Base-by-base conservation (phyloP, 1,140 invertebrate species). In the Neodiprion lecontei region DNA sequence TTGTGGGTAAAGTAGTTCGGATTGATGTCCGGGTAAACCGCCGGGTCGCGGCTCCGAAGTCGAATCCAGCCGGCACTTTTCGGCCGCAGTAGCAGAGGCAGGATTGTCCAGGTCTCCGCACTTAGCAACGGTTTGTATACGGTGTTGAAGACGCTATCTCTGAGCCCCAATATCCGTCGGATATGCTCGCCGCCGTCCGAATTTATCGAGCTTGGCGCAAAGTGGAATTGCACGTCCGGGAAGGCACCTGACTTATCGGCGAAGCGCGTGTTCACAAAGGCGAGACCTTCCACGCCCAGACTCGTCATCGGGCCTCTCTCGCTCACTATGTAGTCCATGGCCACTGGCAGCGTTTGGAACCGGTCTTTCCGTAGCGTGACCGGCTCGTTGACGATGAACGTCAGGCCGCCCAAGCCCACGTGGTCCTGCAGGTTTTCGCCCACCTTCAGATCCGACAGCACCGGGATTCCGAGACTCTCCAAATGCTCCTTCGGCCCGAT, bases 1-100 rank as follows among this genome's bases (percentile, higher is more conserved):
- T 92, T 92, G 77, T 96, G 92, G 0, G 94, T 92, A 81, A 98
- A 95, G 80, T 98, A 98, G 80, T 97, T 97, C 0, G 97, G 96
- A 84, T 96, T 94, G n/a, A 99, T 95, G 5, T 94, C 91, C 0
- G 97, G 97, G 79, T 94, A 91, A 1, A 94, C 90, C 10, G 92
- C 90, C 0, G 97, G 97, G 87, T 99, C 94, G 47, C 87, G 90
- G 49, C 92, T 95, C 74, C 91, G 92, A 1, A 98, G 82, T n/a
- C 92, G 90, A 7, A 98, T 89, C 91, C 92, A 93, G 0, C 97
- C 97, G 0, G 91, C 91, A 82, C 96, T 97, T 81, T 92, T 93
- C 0, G 97, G 96, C 7, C 96, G 89, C 48, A 98, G 84, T 1
- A 97, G 82, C 1, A 96, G 84, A 0, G 95, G 96, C 12, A 96